These are phyloP conservation scores for Anoplopoma fimbria DNA, from an alignment of 2,113 vertebrate genomes.

Conservation along the genomic window DNA sequence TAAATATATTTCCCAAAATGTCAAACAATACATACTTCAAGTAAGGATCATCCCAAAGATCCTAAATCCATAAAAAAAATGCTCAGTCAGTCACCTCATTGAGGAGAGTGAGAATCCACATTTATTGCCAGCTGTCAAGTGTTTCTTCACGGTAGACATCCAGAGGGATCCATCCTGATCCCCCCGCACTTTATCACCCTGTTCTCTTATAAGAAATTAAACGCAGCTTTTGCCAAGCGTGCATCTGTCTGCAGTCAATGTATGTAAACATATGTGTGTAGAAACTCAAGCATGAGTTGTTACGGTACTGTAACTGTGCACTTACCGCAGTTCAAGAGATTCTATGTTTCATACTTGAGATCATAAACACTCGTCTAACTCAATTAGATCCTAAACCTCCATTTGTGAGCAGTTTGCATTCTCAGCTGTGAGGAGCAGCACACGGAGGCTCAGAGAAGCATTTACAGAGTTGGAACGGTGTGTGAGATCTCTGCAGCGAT, in stretches of 20 bases:
- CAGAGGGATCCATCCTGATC: slow-evolving; percentile 34
- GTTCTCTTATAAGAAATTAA: slow-evolving; percentile 20
- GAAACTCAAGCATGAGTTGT: slow-evolving; percentile 13
- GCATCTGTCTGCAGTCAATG: slow-evolving; percentile 1
- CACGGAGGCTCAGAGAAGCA: slow-evolving; percentile 70
- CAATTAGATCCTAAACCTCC: slow-evolving; percentile 65
- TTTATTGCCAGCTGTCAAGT: slow-evolving; percentile 48
- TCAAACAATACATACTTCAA: neutral
- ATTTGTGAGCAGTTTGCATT: slow-evolving; percentile 77
- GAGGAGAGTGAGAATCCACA: slow-evolving; percentile 38
- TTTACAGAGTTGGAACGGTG: slow-evolving; percentile 72
- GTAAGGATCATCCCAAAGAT: slow-evolving; percentile 1
- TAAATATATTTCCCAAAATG: neutral
- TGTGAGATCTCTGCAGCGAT: slow-evolving; percentile 71
- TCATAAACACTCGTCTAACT: slow-evolving; percentile 65
- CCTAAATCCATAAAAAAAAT: slow-evolving; percentile 18
- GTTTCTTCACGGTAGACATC: slow-evolving; percentile 30
- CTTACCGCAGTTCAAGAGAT: slow-evolving; percentile 45
- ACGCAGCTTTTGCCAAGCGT: slow-evolving; percentile 22
- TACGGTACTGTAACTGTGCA: slow-evolving; percentile 32
- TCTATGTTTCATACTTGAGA: slow-evolving; percentile 63
- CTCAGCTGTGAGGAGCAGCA: slow-evolving; percentile 78
- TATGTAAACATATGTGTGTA: neutral
- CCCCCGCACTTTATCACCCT: slow-evolving; percentile 24
- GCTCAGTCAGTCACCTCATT: slow-evolving; percentile 29